Conservation (phyloP, 2,888 invertebrate genomes). For the Lycophotia porphyrea region DNA sequence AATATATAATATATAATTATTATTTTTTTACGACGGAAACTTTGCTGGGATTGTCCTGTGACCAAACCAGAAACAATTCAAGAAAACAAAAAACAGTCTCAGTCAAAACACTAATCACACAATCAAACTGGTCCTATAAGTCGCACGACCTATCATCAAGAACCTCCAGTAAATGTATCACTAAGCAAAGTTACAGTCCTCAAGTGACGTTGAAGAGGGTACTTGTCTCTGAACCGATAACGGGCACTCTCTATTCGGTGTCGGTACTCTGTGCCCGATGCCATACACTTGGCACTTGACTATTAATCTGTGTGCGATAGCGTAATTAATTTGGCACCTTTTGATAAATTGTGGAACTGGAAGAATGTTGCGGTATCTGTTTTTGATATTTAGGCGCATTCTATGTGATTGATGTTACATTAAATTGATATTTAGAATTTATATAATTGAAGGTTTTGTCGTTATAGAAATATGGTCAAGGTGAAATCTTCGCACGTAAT, state of each 20-base stretch:
- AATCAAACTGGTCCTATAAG: not conserved
- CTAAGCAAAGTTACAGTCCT: constrained; percentile 54
- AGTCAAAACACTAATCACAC: not conserved
- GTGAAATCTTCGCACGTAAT: not conserved
- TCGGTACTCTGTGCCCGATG: constrained; percentile 60
- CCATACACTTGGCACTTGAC: constrained; percentile 62
- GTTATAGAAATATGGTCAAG: not conserved
- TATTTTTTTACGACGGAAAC: too few species aligned
- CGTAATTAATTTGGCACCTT: constrained; percentile 55
- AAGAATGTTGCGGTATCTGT: constrained; percentile 34
- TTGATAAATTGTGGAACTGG: constrained; percentile 40
- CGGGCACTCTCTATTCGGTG: constrained; percentile 65
- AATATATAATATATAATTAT: too few species aligned
- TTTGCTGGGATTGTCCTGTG: not conserved
- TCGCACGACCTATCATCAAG: constrained; percentile 50
- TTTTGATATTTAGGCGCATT: constrained; percentile 13
- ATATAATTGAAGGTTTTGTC: not conserved
- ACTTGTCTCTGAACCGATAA: constrained; percentile 72
- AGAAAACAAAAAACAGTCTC: not conserved
- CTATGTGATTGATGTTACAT: not conserved
- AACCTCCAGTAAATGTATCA: constrained; percentile 57
- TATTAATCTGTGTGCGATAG: constrained; percentile 63
- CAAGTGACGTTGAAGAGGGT: constrained; percentile 68
- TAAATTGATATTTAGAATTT: not conserved
- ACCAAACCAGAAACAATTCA: not conserved